Evolutionary conservation across 2,888 invertebrate species (phyloP), one percentile per base, ranked within the genome.

Genomic region (Keiferia lycopersicella): DNA sequence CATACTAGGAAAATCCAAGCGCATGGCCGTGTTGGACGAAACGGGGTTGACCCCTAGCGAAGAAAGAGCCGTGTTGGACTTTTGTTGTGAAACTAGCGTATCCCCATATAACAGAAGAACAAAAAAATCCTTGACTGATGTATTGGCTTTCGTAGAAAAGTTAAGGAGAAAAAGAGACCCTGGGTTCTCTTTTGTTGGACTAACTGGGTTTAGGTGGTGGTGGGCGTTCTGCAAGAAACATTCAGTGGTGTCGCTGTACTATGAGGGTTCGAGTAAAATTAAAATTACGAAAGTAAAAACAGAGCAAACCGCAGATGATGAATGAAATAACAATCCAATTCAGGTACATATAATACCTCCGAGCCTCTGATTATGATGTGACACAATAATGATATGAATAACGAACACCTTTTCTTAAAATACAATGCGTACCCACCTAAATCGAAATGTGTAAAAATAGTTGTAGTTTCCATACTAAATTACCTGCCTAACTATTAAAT

Each of bases 151-250:
- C 74, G 95, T 95, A n/a, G 94, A 94, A 75, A 94, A 93, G 71
- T 78, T 96, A 65, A 88, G 93, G 72, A 88, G 76, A 50, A 71
- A 62, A 45, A 88, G 94, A 67, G 94, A 95, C 66, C 94, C 95
- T 2, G 92, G 89, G 68, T 95, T 95, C 78, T 84, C 92, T 67
- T 95, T 95, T 75, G 92, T 93, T 64, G 94, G 95, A n/a, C 87
- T 95, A n/a, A 93, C 94, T 22, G 95, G 95, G 0, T 96, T 94
- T 75, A 87, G 95, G 14, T 96, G 96, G 96, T 96, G 96, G 96
- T 96, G 96, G 96, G 95, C 95, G 0, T 96, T 96, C 76, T 95
- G 95, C 86, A 95, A 95, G 84, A 95, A 95, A 77, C 94, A 96
- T 85, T 94, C 94, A 64, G 94, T 96, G 68, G 95, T 95, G 0